These are phyloP conservation scores for Oxystoma pomonae DNA, from an alignment of 2,888 invertebrate genomes.

Conservation along the genomic window DNA sequence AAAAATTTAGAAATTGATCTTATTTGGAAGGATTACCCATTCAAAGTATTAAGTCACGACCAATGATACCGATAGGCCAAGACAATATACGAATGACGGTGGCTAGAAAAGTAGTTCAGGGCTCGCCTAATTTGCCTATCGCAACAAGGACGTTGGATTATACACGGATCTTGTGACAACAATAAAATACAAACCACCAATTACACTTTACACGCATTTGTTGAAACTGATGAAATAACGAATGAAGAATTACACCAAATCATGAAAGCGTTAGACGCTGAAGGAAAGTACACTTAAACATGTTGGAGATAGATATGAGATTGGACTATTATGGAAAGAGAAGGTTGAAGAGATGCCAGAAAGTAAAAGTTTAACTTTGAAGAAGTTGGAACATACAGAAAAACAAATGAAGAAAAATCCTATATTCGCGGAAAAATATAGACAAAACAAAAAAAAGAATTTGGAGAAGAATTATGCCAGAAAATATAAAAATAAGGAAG, in stretches of 20 bases:
- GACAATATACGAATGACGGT: slow-evolving; percentile 10
- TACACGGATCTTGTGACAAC: slow-evolving; percentile 7
- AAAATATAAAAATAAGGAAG: background rate
- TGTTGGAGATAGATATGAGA: slow-evolving; percentile 17
- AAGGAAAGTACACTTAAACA: slow-evolving; percentile 1
- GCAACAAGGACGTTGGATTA: slow-evolving; percentile 14
- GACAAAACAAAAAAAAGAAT: slow-evolving; percentile 5
- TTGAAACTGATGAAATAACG: background rate
- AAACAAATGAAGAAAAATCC: slow-evolving; percentile 3
- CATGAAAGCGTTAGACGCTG: background rate
- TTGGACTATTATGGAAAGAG: slow-evolving; percentile 19
- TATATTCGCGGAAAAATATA: background rate
- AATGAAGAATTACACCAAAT: background rate
- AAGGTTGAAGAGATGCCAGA: background rate
- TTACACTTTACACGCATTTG: slow-evolving; percentile 5
- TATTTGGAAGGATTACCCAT: slow-evolving; percentile 8
- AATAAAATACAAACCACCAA: background rate
- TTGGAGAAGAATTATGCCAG: background rate
- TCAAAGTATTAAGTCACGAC: slow-evolving; percentile 4
- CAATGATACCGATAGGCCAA: slow-evolving; percentile 4
- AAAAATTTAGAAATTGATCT: background rate
- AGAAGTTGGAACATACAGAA: background rate
- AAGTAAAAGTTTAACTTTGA: slow-evolving; percentile 6
- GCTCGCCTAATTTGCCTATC: background rate
- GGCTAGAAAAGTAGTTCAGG: background rate